Base-by-base conservation (phyloP, 2,797 vertebrate genomes). In the Adrianichthys oophorus region DNA sequence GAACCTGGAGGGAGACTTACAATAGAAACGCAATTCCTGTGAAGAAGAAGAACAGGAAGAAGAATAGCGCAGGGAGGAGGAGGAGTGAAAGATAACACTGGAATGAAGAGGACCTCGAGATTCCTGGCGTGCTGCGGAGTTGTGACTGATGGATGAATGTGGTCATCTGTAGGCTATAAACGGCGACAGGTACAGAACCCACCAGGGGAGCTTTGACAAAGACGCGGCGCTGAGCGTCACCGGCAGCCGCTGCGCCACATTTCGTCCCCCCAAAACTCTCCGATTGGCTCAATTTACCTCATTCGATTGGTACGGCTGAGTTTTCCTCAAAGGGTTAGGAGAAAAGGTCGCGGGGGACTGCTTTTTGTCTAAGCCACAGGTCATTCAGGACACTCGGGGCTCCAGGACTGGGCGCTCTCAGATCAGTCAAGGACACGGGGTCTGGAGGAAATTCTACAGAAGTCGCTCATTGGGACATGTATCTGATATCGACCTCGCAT, bases 401-500 rank as follows among this genome's bases (percentile, higher is more conserved):
- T 44, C 55, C 65, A 56, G 52, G 68, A 61, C 59, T 21, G 15
- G 73, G 12, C 48, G 67, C 55, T 61, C 52, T 42, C 78, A 78
- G 77, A 87, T 87, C 84, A 81, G 68, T 59, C 83, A 83, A 87
- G 87, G 90, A 90, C 88, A 78, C 78, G 51, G 53, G 73, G 59
- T 63, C 69, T 62, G 74, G 56, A 47, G 68, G 62, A 50, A 61
- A 59, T 65, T 62, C 66, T 58, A 45, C 72, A 77, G 55, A 70
- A 81, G 70, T 70, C 51, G 79, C 74, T 70, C 80, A 84, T 70
- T 85, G 73, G 86, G 90, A 87, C 86, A 91, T 92, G 87, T 85
- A 87, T 89, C 83, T 85, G 77, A 83, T 59, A 85, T 83, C 87
- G 84, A 90, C 83, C 80, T 87, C 89, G 71, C 87, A 90, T 88